Evolutionary conservation across 1,140 invertebrate genomes (phyloP).

Genomic region (Drosophila fuyamai): DNA sequence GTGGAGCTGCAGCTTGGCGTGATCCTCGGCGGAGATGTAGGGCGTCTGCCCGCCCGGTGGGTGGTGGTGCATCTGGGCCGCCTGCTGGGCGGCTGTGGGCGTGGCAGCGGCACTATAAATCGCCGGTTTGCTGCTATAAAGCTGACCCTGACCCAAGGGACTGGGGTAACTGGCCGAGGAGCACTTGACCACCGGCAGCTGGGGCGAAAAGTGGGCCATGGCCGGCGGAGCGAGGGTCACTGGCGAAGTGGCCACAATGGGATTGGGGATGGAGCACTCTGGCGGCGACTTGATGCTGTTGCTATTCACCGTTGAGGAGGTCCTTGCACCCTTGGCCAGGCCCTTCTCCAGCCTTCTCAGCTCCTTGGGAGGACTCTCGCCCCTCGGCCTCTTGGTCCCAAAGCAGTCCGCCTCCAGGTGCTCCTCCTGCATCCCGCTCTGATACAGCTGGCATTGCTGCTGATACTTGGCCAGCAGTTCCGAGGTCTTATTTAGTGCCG

Average conservation of each 20-base stretch:
- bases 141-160: constrained; percentile 25
- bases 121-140: constrained; percentile 58
- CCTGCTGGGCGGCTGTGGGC: constrained; percentile 62
- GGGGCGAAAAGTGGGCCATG: constrained; percentile 64
- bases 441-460: constrained; percentile 80
- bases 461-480: constrained; percentile 83
- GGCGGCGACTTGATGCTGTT: constrained; percentile 55
- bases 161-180: constrained; percentile 56
- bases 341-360: constrained; percentile 76
- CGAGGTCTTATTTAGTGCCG: constrained; percentile 78
- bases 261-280: constrained; percentile 36
- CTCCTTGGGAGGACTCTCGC: constrained; percentile 65
- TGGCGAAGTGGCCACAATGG: constrained; percentile 62
- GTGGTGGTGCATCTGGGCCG: constrained; percentile 47
- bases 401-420: constrained; percentile 52
- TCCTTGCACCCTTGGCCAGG: constrained; percentile 65
- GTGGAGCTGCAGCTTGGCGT: constrained; percentile 76
- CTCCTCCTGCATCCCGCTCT: constrained; percentile 62
- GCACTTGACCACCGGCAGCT: constrained; percentile 66
- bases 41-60: constrained; percentile 22
- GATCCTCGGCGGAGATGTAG: constrained; percentile 77
- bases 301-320: constrained; percentile 8
- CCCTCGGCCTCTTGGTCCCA: constrained; percentile 58
- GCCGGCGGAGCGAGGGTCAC: constrained; percentile 51
- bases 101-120: constrained; percentile 61